Evolutionary conservation across 1,140 invertebrate species (phyloP).

Genomic region (Drosophila nasuta): DNA sequence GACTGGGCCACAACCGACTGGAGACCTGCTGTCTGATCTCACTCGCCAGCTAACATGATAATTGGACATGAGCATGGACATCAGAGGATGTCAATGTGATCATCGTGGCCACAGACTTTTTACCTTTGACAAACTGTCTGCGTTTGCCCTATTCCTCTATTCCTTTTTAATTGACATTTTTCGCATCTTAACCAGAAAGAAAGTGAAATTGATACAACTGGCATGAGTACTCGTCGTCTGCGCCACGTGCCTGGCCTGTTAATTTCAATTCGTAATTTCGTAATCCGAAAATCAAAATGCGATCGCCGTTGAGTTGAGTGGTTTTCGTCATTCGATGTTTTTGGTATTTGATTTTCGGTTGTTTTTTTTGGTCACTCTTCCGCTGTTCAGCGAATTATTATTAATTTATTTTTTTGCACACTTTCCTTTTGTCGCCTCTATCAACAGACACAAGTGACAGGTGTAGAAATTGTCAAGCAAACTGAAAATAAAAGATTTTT

Average conservation of each 20-base stretch:
- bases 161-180: conserved; percentile 63
- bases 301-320: conserved; percentile 27
- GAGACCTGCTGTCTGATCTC: conserved; percentile 62
- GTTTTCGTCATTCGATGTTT: background rate
- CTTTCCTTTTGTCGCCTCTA: conserved; percentile 68
- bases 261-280: conserved; percentile 37
- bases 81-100: conserved; percentile 36
- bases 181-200: conserved; percentile 40
- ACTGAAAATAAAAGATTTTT: conserved; percentile 16
- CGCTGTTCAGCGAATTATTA: conserved; percentile 31
- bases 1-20: conserved; percentile 31
- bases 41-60: conserved; percentile 78
- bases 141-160: conserved; percentile 72
- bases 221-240: background rate
- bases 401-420: conserved; percentile 51
- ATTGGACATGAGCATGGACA: conserved; percentile 71
- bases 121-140: conserved; percentile 47
- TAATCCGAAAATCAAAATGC: conserved; percentile 40
- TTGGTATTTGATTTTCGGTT: conserved; percentile 4
- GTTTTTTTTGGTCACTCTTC: conserved; percentile 24
- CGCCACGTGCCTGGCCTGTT: conserved; percentile 35
- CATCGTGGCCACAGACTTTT: conserved; percentile 12
- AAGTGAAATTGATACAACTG: conserved; percentile 74
- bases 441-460: conserved; percentile 27
- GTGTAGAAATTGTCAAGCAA: conserved; percentile 39